These are phyloP conservation scores for Aphelenchoides avenae DNA, from an alignment of 1,140 invertebrate species.

Conservation along the genomic window DNA sequence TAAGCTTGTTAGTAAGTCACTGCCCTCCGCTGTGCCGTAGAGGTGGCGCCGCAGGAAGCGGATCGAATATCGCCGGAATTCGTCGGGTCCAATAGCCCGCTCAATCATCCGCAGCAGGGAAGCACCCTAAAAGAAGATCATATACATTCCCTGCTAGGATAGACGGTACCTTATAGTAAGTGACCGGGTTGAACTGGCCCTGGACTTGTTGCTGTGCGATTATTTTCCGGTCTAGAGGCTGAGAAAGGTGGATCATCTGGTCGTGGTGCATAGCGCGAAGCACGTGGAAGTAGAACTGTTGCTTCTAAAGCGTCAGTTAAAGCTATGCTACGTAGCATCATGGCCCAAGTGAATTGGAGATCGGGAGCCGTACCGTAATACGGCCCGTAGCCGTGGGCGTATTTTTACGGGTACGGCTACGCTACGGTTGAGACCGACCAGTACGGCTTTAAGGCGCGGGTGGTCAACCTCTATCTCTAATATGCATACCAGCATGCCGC, in stretches of 20 bases:
- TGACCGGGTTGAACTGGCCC: constrained; percentile 24
- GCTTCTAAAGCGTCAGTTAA: no score
- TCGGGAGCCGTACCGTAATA: no score
- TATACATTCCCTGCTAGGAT: constrained; percentile 5
- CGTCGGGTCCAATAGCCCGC: constrained; percentile 13
- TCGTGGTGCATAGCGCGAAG: constrained; percentile 11
- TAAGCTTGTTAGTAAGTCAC: no score
- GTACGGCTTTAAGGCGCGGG: neutral
- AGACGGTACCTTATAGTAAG: constrained; percentile 28
- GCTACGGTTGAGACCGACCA: neutral
- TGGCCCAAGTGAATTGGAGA: no score
- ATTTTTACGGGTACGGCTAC: no score
- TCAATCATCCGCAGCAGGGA: constrained; percentile 21
- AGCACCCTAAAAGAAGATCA: constrained; percentile 19
- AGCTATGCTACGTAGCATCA: no score
- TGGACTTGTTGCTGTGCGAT: constrained; percentile 5
- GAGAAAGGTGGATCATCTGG: constrained; percentile 16
- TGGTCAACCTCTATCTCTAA: neutral
- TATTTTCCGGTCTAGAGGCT: constrained; percentile 25
- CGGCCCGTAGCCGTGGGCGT: no score
- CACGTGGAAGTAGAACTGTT: no score
- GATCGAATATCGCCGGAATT: no score
- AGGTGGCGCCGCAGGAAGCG: no score
- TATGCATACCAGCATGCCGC: neutral
- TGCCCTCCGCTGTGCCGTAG: no score